Evolutionary conservation across 1,140 invertebrate species (phyloP).

Genomic region (Popillia japonica): DNA sequence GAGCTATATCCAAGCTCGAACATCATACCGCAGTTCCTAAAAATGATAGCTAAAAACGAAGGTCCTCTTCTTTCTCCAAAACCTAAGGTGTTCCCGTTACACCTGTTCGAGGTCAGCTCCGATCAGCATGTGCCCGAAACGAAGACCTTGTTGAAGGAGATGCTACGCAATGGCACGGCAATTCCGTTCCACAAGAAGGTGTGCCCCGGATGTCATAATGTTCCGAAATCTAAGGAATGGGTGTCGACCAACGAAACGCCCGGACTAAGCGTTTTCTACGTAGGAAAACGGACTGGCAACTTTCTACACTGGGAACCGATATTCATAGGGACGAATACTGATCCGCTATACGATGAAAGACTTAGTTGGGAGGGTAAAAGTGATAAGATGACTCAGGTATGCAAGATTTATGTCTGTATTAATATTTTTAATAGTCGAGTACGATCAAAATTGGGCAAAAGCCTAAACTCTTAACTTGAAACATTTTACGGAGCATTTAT

Average conservation of each 20-base stretch:
- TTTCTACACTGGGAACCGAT: conserved; percentile 91
- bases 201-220: conserved; percentile 87
- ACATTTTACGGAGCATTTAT: too few species aligned
- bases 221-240: conserved; percentile 87
- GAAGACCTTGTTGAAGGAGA: conserved; percentile 77
- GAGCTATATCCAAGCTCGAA: conserved; percentile 87
- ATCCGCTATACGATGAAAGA: conserved; percentile 88
- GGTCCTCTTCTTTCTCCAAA: conserved; percentile 70
- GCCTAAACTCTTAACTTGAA: too few species aligned
- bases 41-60: conserved; percentile 80
- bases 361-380: conserved; percentile 90
- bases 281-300: conserved; percentile 81
- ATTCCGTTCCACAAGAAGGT: conserved; percentile 92
- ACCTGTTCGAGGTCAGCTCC: conserved; percentile 84
- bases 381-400: conserved; percentile 94
- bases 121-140: conserved; percentile 74
- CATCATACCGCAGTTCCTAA: conserved; percentile 77
- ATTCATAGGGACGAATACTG: conserved; percentile 84
- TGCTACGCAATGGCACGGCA: conserved; percentile 78
- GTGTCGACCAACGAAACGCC: conserved; percentile 73
- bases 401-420: not conserved
- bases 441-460: too few species aligned
- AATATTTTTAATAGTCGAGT: not conserved
- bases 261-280: conserved; percentile 81
- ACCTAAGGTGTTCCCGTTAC: conserved; percentile 81